A percentile compares a stretch with the other conserved stretches of the same genome.
These are phyloP conservation scores for Nymphalis io DNA, from an alignment of 1,140 invertebrate species.

Conservation along the genomic window DNA sequence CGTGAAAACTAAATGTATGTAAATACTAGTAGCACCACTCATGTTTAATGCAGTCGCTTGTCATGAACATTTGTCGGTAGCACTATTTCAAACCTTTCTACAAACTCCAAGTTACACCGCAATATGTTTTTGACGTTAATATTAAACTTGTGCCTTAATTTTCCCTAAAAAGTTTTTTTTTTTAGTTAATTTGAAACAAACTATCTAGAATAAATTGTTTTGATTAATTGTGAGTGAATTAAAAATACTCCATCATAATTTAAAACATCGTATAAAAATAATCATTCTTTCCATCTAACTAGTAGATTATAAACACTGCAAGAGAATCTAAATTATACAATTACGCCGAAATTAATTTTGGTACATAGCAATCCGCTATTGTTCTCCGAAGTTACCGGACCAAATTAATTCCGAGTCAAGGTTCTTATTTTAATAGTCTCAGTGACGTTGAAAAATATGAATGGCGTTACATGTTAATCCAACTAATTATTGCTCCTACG, in stretches of 20 bases:
- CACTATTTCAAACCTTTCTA: slow-evolving; percentile 67
- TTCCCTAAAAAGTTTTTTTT: background rate
- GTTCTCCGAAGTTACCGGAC: slow-evolving; percentile 46
- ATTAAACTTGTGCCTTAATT: slow-evolving; percentile 15
- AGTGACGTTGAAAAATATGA: slow-evolving; percentile 67
- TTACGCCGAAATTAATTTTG: slow-evolving; percentile 29
- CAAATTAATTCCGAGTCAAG: slow-evolving; percentile 43
- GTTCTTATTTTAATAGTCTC: slow-evolving; percentile 56
- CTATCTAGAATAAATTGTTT: background rate
- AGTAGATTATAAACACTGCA: slow-evolving; percentile 5
- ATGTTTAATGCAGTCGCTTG: slow-evolving; percentile 75
- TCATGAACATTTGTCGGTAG: slow-evolving; percentile 77
- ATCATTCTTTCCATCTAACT: slow-evolving; percentile 14
- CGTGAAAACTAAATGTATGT: slow-evolving; percentile 62
- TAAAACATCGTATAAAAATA: background rate
- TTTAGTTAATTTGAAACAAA: background rate
- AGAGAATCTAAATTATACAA: slow-evolving; percentile 28
- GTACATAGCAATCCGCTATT: slow-evolving; percentile 31
- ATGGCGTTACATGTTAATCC: slow-evolving; percentile 74
- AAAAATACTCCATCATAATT: background rate
- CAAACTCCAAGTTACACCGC: slow-evolving; percentile 37
- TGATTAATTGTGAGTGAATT: too few relatives aligned
- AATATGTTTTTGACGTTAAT: slow-evolving; percentile 36
- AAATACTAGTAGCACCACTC: slow-evolving; percentile 59
- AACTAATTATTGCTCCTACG: slow-evolving; percentile 71